Conservation (phyloP, 2,888 invertebrate genomes). For the Apantesis nais region DNA sequence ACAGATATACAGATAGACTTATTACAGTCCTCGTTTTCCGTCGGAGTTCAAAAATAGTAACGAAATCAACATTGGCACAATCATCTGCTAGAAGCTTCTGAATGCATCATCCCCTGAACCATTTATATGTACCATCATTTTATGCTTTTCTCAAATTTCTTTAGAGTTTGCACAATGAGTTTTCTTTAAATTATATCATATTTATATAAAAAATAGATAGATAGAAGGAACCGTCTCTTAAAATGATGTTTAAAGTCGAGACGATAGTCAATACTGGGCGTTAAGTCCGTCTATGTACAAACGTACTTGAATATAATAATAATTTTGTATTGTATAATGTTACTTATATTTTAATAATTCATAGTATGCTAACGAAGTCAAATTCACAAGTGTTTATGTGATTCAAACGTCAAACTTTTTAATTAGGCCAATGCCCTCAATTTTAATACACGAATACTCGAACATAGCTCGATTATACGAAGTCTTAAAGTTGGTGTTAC, state of each 20-base stretch:
- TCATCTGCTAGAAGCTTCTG: too few relatives aligned
- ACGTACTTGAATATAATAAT: not conserved
- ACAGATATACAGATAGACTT: too few relatives aligned
- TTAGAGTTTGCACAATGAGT: not conserved
- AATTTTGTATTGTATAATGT: not conserved
- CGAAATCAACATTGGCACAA: too few relatives aligned
- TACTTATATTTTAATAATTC: not conserved
- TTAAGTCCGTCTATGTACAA: not conserved
- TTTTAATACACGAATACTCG: not conserved
- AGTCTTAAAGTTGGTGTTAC: not conserved
- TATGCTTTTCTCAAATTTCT: not conserved
- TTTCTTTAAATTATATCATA: not conserved
- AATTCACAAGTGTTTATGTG: not conserved
- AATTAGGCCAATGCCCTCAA: slow-evolving; percentile 1
- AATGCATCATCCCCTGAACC: not conserved
- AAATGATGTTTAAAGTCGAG: too few relatives aligned
- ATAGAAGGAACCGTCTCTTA: too few relatives aligned
- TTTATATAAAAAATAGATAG: too few relatives aligned
- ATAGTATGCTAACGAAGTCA: not conserved
- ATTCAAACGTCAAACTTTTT: not conserved
- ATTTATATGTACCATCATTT: not conserved
- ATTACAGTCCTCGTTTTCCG: too few relatives aligned
- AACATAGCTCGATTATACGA: not conserved
- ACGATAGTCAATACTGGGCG: too few relatives aligned
- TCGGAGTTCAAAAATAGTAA: too few relatives aligned